Evolutionary conservation across 2,888 invertebrate species (phyloP).

Genomic region (Lypha dubia): DNA sequence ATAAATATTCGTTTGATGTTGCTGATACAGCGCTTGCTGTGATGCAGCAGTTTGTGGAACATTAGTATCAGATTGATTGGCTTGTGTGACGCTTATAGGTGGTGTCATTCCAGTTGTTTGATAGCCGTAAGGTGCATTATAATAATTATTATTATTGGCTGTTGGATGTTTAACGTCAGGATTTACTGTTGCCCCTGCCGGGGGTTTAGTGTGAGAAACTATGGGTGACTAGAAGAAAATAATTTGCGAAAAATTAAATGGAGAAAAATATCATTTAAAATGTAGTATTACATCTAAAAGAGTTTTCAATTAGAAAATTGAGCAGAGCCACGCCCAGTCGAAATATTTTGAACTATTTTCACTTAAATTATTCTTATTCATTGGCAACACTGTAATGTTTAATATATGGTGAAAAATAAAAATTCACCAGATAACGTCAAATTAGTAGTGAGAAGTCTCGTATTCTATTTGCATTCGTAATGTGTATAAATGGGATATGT

Average conservation of each 20-base stretch:
- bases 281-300: not conserved
- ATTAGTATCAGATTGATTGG: conserved; percentile 27
- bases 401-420: too few species aligned
- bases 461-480: too few species aligned
- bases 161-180: conserved; percentile 42
- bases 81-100: conserved; percentile 47
- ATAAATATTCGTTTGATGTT: conserved; percentile 77
- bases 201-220: conserved; percentile 79
- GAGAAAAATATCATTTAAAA: not conserved
- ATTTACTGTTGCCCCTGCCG: conserved; percentile 40
- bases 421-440: too few species aligned
- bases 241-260: conserved; percentile 10
- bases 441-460: too few species aligned
- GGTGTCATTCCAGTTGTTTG: conserved; percentile 75
- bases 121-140: conserved; percentile 81
- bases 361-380: too few species aligned
- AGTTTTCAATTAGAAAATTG: too few species aligned
- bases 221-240: conserved; percentile 77
- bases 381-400: too few species aligned
- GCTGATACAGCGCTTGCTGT: conserved; percentile 63
- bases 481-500: too few species aligned
- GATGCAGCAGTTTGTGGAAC: conserved; percentile 39
- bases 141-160: conserved; percentile 76
- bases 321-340: too few species aligned
- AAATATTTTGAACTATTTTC: too few species aligned